Base-by-base conservation (phyloP, 2,113 vertebrate species). In the Tiliqua scincoides region DNA sequence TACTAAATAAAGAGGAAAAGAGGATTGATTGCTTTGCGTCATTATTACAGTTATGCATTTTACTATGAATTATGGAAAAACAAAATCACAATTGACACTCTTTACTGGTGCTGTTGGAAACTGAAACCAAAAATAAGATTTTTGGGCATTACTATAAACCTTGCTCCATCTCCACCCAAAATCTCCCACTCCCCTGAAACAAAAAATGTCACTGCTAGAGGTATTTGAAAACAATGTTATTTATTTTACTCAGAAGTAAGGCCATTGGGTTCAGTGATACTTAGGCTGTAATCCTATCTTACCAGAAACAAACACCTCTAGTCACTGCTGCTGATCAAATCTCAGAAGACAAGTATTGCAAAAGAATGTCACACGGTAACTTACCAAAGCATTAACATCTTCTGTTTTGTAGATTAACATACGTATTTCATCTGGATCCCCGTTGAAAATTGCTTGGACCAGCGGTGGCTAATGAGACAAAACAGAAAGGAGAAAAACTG, bases 341-440 rank as follows among this genome's bases (percentile, higher is more conserved):
- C n/a, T n/a, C 40, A 25, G 40, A 35, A 54, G 62, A 68, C 2
- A 12, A 81, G 18, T 18, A 14, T 12, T 23, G 21, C 14, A 68
- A 57, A 76, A 68, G 40, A 68, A 78, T 73, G 30, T 6, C 8
- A 67, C 43, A 83, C 77, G 75, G 87, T 63, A 84, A 83, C 97
- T 93, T 96, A 99, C 99, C 98, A 98, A 95, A 92, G 97, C 97
- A 4, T 99, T 99, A 92, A 99, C 98, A 93, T 99, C 98, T 93
- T 99, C 98, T 0, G 98, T 98, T 95, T 99, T 99, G 95, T 98
- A 98, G 91, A 99, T 99, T 92, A 99, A 95, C 97, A 98, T 97
- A 4, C 98, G 97, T 82, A 99, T 99, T 95, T 99, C 98, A 82
- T 99, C 99, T 2, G 98, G 97, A 89, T 99, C 98, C 12, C 98